Evolutionary conservation across 2,888 invertebrate genomes (phyloP).

Genomic region (Digitonthophagus gazella): DNA sequence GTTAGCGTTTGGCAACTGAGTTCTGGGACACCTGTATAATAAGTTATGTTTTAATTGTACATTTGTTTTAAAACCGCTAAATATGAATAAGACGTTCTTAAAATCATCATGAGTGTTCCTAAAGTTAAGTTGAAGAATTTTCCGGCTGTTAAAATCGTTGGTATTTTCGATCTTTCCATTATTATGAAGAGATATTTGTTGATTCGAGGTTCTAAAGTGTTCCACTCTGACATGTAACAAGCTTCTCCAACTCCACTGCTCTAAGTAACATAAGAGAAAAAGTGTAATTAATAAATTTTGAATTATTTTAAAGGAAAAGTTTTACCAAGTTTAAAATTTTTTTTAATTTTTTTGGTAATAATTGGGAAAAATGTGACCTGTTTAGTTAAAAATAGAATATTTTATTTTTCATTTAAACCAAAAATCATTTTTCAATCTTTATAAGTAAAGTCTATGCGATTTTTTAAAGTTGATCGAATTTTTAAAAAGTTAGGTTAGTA

Average conservation of each 20-base stretch:
- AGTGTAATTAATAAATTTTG: background rate
- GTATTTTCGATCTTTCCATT: conserved; percentile 35
- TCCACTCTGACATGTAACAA: conserved; percentile 37
- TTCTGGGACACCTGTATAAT: too few relatives aligned
- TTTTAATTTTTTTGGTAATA: too few relatives aligned
- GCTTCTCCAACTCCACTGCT: conserved; percentile 27
- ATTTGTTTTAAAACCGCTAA: conserved; percentile 34
- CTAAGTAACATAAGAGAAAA: conserved; percentile 14
- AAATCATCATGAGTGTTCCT: conserved; percentile 29
- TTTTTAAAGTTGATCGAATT: too few relatives aligned
- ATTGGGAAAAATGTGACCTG: too few relatives aligned
- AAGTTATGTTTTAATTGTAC: conserved; percentile 15
- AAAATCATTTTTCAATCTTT: too few relatives aligned
- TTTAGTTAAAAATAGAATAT: too few relatives aligned
- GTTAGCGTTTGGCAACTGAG: too few relatives aligned
- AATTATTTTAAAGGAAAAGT: too few relatives aligned
- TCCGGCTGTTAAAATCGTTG: conserved; percentile 33
- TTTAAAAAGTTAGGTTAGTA: too few relatives aligned
- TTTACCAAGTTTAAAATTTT: too few relatives aligned
- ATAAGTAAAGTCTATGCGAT: too few relatives aligned
- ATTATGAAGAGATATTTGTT: conserved; percentile 32
- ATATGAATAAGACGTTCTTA: conserved; percentile 37
- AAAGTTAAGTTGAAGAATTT: conserved; percentile 34
- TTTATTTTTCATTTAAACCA: too few relatives aligned
- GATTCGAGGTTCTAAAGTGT: conserved; percentile 24